Conservation (phyloP, 2,888 invertebrate species). For the Bellardia pandia region DNA sequence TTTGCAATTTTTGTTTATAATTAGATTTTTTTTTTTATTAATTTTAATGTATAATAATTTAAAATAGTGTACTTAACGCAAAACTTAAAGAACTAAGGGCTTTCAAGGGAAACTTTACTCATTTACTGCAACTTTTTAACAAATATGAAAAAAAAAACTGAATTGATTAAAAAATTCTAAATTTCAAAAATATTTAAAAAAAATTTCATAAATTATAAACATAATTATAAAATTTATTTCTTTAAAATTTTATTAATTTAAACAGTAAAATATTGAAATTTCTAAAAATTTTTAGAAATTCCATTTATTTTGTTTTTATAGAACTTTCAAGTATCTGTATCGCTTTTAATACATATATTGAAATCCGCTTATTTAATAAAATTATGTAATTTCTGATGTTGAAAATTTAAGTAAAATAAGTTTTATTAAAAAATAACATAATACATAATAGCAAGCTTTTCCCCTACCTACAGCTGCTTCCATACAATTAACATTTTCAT, state of each 20-base stretch:
- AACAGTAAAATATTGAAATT: slow-evolving; percentile 59
- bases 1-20: slow-evolving; percentile 42
- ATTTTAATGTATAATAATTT: slow-evolving; percentile 9
- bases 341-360: not conserved
- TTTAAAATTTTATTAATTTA: slow-evolving; percentile 2
- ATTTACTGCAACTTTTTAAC: no score
- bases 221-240: no score
- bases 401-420: not conserved
- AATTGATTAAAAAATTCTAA: no score
- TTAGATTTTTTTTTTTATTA: slow-evolving; percentile 20
- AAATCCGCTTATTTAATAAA: not conserved
- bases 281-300: slow-evolving; percentile 55
- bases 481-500: slow-evolving; percentile 34
- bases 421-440: not conserved
- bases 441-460: slow-evolving; percentile 72
- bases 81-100: not conserved
- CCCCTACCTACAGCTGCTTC: slow-evolving; percentile 62
- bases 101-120: no score
- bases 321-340: not conserved
- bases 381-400: not conserved
- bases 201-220: no score
- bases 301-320: slow-evolving; percentile 23
- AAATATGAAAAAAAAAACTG: no score
- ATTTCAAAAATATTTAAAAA: no score
- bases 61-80: slow-evolving; percentile 37